A percentile compares a stretch with the other conserved stretches of the same genome.
phyloP scores from a whole-genome alignment of 2,888 invertebrate species.

The Apantesis nais region DNA sequence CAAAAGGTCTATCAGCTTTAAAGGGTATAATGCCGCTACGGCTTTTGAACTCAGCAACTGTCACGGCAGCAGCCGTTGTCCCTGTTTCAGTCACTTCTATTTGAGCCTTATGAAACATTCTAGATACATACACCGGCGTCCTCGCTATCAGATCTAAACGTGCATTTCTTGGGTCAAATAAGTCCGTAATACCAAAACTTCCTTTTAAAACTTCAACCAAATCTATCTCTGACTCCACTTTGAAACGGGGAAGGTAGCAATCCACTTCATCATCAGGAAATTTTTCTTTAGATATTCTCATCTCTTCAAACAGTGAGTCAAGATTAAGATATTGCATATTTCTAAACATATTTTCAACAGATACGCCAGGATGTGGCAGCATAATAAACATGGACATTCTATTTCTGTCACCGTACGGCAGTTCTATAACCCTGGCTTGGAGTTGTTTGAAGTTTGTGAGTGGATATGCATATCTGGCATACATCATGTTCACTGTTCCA shows the following conservation, averaged over 20 bases:
- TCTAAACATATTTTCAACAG: slow-evolving; percentile 79
- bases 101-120: slow-evolving; percentile 89
- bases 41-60: slow-evolving; percentile 78
- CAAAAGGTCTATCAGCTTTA: slow-evolving; percentile 88
- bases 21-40: slow-evolving; percentile 85
- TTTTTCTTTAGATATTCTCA: slow-evolving; percentile 77
- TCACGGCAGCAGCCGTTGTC: slow-evolving; percentile 88
- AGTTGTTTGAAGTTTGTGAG: slow-evolving; percentile 84
- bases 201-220: slow-evolving; percentile 80
- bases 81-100: slow-evolving; percentile 92
- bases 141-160: slow-evolving; percentile 77
- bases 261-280: slow-evolving; percentile 87
- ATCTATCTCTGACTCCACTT: slow-evolving; percentile 84
- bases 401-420: slow-evolving; percentile 87
- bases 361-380: slow-evolving; percentile 86
- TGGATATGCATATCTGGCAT: slow-evolving; percentile 85
- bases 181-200: slow-evolving; percentile 75
- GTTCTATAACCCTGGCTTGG: slow-evolving; percentile 87
- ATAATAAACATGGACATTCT: slow-evolving; percentile 88
- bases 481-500: slow-evolving; percentile 91
- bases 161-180: slow-evolving; percentile 81
- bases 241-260: slow-evolving; percentile 87
- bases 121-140: slow-evolving; percentile 83
- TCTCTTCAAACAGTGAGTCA: slow-evolving; percentile 80
- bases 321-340: slow-evolving; percentile 78